Evolutionary conservation across 2,888 invertebrate species (phyloP).

Genomic region (Xylota segnis): DNA sequence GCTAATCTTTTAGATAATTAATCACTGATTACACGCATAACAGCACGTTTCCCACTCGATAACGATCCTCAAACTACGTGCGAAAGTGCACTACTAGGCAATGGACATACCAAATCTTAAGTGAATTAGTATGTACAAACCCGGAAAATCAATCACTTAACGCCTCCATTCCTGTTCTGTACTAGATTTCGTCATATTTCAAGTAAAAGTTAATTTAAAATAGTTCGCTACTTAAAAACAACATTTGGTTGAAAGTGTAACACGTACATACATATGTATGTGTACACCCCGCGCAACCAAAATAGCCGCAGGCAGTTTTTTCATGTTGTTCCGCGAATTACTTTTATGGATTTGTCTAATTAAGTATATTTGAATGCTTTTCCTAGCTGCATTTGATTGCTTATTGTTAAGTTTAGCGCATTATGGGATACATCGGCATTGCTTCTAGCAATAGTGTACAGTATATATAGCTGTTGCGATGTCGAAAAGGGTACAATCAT

Average conservation of each 20-base stretch:
- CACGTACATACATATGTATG: neutral
- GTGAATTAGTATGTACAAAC: neutral
- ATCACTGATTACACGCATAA: constrained; percentile 4
- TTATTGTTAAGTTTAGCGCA: no score
- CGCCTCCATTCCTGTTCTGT: neutral
- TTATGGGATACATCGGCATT: no score
- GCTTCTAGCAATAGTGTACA: no score
- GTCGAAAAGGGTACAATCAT: no score
- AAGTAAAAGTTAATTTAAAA: constrained; percentile 9
- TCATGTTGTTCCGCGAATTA: no score
- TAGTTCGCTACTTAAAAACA: constrained; percentile 32
- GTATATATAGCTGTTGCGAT: no score
- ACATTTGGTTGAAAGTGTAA: neutral
- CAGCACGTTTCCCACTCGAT: neutral
- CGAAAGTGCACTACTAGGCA: neutral
- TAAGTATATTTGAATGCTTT: no score
- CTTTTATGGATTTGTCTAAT: no score
- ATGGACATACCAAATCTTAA: neutral
- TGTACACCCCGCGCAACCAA: no score
- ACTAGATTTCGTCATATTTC: constrained; percentile 25
- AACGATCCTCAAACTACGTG: constrained; percentile 6
- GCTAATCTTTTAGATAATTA: neutral
- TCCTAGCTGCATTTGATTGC: no score
- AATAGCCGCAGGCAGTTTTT: no score
- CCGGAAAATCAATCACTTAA: constrained; percentile 16